Conservation (phyloP, 2,113 vertebrate genomes). For the Felis chaus region DNA sequence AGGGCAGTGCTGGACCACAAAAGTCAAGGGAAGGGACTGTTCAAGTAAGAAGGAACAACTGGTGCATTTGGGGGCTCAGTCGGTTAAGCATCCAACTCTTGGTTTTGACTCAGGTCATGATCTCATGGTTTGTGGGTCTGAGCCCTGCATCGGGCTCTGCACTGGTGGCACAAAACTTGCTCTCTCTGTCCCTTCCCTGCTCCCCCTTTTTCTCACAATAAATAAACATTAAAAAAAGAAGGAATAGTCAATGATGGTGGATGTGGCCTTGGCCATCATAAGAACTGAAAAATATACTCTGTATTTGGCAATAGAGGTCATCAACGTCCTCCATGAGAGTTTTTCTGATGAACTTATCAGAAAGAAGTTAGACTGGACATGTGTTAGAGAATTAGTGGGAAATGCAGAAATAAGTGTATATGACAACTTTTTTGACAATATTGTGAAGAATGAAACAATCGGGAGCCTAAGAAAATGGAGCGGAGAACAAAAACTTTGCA, state of each 20-base stretch:
- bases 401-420: background rate
- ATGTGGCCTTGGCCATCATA: background rate
- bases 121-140: no score
- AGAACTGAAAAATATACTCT: background rate
- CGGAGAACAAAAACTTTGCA: background rate
- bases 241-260: background rate
- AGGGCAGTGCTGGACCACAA: background rate
- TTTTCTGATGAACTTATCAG: background rate
- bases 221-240: background rate
- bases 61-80: no score
- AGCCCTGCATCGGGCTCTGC: no score
- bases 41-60: background rate
- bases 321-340: background rate
- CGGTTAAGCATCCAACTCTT: no score
- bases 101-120: no score
- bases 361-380: background rate
- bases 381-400: background rate
- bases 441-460: background rate
- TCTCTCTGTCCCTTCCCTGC: no score
- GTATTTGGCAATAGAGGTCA: background rate
- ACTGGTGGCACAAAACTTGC: no score
- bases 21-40: background rate
- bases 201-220: no score
- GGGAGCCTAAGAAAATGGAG: background rate
- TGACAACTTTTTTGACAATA: background rate